Evolutionary conservation across 2,888 invertebrate species (phyloP), one percentile per base, ranked within the genome.

Genomic region (Arge pagana): DNA sequence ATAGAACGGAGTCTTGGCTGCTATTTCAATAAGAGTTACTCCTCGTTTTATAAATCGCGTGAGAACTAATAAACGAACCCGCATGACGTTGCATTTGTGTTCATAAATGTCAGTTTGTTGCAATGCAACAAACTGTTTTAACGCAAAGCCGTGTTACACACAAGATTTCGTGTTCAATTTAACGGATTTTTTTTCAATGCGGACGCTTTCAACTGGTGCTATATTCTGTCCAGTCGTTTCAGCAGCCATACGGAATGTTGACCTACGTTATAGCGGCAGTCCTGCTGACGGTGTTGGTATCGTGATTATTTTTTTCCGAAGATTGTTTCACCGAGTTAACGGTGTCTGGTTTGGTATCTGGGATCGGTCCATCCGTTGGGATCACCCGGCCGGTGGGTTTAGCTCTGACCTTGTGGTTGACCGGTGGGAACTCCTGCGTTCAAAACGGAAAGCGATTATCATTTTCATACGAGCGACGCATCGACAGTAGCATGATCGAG

Each of bases 261-360:
- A 80, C 83, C 82, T 77, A 86, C 86, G 85, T 85, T 63, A 85
- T 82, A 57, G 83, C 81, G 31, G 85, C 80, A 63, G 79, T 81
- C 70, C 84, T 80, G 72, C 82, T 84, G 50, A 73, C 71, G 6
- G 68, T 60, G 55, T 70, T 74, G 18, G 64, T 66, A 36, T 76
- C 74, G 53, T 74, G 71, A 57, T 68, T 73, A 51, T 67, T 72
- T 40, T 76, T 75, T 36, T 76, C 75, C 10, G 67, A 63, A 3
- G 66, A 55, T 19, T 71, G 66, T 57, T 77, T 76, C 50, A 66
- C 65, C 26, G 77, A 71, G 55, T 66, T 70, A 51, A 71, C 70
- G 33, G 77, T 73, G 57, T 79, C 78, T 37, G 77, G 71, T 64
- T 80, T 74, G 70, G 72, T 70, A 72, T 79, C 69, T 67, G 75